A percentile compares a stretch with the other conserved stretches of the same genome.
Evolutionary conservation across 1,140 invertebrate genomes (phyloP).

Genomic region (Grapholita molesta): DNA sequence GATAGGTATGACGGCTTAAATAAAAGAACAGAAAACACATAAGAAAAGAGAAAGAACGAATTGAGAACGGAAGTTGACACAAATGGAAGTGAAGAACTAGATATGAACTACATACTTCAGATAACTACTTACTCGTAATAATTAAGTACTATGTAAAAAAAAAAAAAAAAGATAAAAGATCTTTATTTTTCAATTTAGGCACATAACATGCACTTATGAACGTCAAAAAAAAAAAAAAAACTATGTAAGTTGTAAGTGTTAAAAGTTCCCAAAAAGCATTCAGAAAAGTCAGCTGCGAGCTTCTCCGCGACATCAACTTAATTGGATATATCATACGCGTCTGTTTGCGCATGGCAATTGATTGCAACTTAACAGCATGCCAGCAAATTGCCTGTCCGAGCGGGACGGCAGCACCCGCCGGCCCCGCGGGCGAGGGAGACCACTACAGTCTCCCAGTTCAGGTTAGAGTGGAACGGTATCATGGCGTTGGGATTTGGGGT

Average conservation of each 20-base stretch:
- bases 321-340: conserved; percentile 78
- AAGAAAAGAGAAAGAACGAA: too few species aligned
- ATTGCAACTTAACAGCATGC: conserved; percentile 75
- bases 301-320: conserved; percentile 50
- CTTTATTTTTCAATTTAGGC: too few species aligned
- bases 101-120: too few species aligned
- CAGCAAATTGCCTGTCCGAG: conserved; percentile 66
- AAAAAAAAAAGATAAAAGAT: too few species aligned
- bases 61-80: too few species aligned
- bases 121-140: too few species aligned
- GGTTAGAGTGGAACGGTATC: conserved; percentile 18
- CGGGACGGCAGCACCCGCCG: conserved; percentile 29
- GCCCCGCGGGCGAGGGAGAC: conserved; percentile 17
- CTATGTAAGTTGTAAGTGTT: too few species aligned
- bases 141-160: too few species aligned
- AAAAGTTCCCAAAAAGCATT: not conserved
- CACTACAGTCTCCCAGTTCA: not conserved
- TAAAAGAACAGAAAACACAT: too few species aligned
- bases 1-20: too few species aligned
- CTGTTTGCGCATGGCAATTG: conserved; percentile 77
- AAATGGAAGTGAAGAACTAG: too few species aligned
- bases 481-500: conserved; percentile 33
- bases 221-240: conserved; percentile 18
- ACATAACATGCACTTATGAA: too few species aligned
- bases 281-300: conserved; percentile 40